Evolutionary conservation across 2,888 invertebrate genomes (phyloP).

Genomic region (Chalcosyrphus nemorum): DNA sequence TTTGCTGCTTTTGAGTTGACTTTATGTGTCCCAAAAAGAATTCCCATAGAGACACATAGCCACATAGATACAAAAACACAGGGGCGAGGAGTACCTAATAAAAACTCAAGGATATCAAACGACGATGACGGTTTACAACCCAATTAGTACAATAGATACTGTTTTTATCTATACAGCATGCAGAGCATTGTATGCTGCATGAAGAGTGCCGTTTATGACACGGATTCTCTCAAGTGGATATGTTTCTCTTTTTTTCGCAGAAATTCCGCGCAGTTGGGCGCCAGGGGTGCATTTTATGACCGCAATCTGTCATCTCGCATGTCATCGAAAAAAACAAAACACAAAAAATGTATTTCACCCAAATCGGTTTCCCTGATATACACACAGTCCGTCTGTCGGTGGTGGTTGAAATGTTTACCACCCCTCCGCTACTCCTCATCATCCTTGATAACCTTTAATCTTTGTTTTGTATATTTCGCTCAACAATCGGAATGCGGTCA

Average conservation of each 20-base stretch:
- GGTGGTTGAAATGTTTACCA: conserved; percentile 1
- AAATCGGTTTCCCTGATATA: conserved; percentile 14
- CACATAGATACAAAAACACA: background rate
- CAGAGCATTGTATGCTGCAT: background rate
- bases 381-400: background rate
- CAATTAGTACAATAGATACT: conserved; percentile 67
- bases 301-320: conserved; percentile 47
- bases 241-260: conserved; percentile 1
- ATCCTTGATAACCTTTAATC: conserved; percentile 65
- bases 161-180: conserved; percentile 30
- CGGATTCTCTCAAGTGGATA: conserved; percentile 34
- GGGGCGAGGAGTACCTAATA: conserved; percentile 33
- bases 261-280: conserved; percentile 22
- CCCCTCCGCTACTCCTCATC: background rate
- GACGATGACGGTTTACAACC: conserved; percentile 59
- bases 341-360: background rate
- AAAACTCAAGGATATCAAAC: conserved; percentile 68
- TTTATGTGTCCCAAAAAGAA: conserved; percentile 34
- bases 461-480: conserved; percentile 36
- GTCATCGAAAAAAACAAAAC: conserved; percentile 9
- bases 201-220: conserved; percentile 40
- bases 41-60: conserved; percentile 31
- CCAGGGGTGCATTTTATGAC: conserved; percentile 45
- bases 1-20: conserved; percentile 2
- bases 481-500: conserved; percentile 68